Evolutionary conservation across 2,888 invertebrate species (phyloP).

Genomic region (Ashinkailepas kermadecensis): DNA sequence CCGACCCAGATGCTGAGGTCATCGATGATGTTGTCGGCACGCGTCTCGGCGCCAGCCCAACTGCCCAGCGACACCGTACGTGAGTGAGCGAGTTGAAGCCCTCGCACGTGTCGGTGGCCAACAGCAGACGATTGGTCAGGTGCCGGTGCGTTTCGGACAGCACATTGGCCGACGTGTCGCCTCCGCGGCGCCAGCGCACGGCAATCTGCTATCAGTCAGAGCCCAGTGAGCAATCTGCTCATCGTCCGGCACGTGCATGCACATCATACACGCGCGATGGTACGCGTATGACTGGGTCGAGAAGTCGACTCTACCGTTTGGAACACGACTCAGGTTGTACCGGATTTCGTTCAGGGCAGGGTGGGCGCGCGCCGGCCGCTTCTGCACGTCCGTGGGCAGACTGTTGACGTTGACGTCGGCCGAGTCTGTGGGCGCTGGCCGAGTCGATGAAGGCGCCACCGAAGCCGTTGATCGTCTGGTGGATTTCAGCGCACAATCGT

Average conservation of each 20-base stretch:
- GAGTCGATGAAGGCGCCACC: slow-evolving; percentile 76
- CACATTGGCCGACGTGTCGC: no score
- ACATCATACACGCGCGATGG: no score
- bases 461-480: slow-evolving; percentile 68
- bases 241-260: no score
- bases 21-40: slow-evolving; percentile 48
- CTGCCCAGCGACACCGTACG: slow-evolving; percentile 27
- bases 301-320: slow-evolving; percentile 81
- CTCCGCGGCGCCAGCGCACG: no score
- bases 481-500: no score
- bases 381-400: slow-evolving; percentile 27
- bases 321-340: slow-evolving; percentile 69
- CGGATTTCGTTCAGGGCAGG: slow-evolving; percentile 60
- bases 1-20: slow-evolving; percentile 47
- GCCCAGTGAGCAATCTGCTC: no score
- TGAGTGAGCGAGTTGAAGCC: no score
- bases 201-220: no score
- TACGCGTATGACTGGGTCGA: slow-evolving; percentile 58
- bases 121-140: no score
- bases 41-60: slow-evolving; percentile 49
- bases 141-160: no score
- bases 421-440: no score
- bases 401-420: slow-evolving; percentile 58
- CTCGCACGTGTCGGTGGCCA: no score
- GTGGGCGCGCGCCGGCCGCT: slow-evolving; percentile 43